Evolutionary conservation across 2,797 vertebrate genomes (phyloP).

Genomic region (Macropus fuliginosus): DNA sequence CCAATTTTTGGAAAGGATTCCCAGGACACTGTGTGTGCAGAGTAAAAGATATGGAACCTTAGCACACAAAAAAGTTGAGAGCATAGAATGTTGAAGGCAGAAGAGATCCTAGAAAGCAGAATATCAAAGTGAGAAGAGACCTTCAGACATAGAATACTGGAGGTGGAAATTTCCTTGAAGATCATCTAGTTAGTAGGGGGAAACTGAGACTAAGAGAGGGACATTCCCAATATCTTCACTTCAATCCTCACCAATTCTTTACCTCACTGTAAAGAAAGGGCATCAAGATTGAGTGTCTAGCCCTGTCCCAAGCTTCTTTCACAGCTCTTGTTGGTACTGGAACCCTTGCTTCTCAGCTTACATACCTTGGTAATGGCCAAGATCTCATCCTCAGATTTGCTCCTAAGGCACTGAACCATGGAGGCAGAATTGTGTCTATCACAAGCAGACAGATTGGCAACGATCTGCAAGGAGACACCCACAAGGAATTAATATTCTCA

Average conservation of each 20-base stretch:
- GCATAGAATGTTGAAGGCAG: not conserved
- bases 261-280: too few species aligned
- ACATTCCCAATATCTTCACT: too few species aligned
- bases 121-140: not conserved
- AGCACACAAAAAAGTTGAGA: not conserved
- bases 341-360: not conserved
- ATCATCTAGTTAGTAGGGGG: not conserved
- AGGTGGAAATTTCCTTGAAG: too few species aligned
- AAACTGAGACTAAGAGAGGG: too few species aligned
- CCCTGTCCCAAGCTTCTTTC: not conserved
- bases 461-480: conserved; percentile 65
- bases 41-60: not conserved
- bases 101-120: not conserved
- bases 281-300: not conserved
- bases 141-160: not conserved
- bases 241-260: too few species aligned
- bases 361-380: conserved; percentile 48
- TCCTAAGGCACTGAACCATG: conserved; percentile 75
- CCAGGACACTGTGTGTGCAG: not conserved
- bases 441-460: conserved; percentile 74
- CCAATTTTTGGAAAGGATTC: not conserved
- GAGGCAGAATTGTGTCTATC: conserved; percentile 69
- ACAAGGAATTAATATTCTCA: not conserved
- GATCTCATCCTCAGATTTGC: conserved; percentile 77
- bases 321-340: not conserved